Conservation (phyloP, 2,797 vertebrate species). For the Sebastes elongatus region DNA sequence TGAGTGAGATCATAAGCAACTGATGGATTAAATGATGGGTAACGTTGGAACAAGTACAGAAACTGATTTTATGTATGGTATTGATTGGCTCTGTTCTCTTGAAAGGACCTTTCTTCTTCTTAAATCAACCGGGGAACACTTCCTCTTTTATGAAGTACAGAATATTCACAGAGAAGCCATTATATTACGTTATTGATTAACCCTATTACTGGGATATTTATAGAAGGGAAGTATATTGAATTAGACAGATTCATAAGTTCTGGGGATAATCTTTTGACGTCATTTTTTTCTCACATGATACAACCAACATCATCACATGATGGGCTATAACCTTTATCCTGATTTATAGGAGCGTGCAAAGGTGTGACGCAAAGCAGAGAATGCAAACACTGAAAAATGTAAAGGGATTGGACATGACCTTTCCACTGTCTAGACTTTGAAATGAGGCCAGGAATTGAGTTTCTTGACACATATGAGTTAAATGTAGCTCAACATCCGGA, state of each 20-base stretch:
- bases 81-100: conserved; percentile 36
- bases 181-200: not conserved
- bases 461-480: not conserved
- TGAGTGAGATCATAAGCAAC: conserved; percentile 21
- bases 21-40: conserved; percentile 34
- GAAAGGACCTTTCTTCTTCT: conserved; percentile 12
- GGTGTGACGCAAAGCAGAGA: not conserved
- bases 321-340: not conserved
- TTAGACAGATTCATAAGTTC: not conserved
- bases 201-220: not conserved
- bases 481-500: not conserved
- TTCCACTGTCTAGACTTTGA: not conserved
- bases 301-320: not conserved
- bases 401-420: not conserved
- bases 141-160: not conserved
- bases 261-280: not conserved
- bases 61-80: conserved; percentile 27
- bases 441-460: not conserved
- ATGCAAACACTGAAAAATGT: not conserved
- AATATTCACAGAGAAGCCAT: not conserved
- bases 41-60: not conserved
- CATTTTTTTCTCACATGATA: not conserved
- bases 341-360: not conserved
- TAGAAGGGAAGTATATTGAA: not conserved
- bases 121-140: conserved; percentile 1